phyloP scores from a whole-genome alignment of 2,888 invertebrate genomes.

The Agonopterix subpropinquella region DNA sequence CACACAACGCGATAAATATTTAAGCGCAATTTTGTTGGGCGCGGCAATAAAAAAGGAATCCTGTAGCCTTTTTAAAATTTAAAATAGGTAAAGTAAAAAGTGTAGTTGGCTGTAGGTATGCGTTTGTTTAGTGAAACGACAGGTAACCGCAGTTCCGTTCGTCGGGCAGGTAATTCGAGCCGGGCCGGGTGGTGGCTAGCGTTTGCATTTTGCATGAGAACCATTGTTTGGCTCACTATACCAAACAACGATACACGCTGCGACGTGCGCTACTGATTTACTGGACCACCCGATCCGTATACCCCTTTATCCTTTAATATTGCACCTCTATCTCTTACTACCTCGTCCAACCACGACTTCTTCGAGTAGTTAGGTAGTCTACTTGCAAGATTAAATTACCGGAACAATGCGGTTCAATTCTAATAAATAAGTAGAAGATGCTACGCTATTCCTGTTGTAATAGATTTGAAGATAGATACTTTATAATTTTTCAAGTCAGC shows the following conservation, averaged over 20 bases:
- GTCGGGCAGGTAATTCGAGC: constrained; percentile 27
- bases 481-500: no score
- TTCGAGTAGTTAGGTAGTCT: no score
- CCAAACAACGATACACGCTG: constrained; percentile 22
- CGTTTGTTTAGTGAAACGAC: constrained; percentile 37
- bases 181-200: constrained; percentile 28
- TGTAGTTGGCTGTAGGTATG: constrained; percentile 18
- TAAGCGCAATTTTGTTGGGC: constrained; percentile 17
- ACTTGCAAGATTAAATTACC: no score
- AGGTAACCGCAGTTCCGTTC: constrained; percentile 34
- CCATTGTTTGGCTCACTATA: constrained; percentile 45
- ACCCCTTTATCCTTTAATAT: no score
- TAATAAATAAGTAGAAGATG: no score
- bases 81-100: constrained; percentile 36
- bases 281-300: constrained; percentile 5
- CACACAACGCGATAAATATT: constrained; percentile 33
- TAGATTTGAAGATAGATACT: no score
- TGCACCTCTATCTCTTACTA: no score
- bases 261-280: constrained; percentile 25
- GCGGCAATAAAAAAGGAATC: constrained; percentile 17
- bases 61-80: constrained; percentile 28
- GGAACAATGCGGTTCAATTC: no score
- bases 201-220: constrained; percentile 58
- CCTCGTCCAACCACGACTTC: no score
- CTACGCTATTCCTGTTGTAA: no score